phyloP scores from a whole-genome alignment of 2,888 invertebrate species.

The Odontothrips loti region DNA sequence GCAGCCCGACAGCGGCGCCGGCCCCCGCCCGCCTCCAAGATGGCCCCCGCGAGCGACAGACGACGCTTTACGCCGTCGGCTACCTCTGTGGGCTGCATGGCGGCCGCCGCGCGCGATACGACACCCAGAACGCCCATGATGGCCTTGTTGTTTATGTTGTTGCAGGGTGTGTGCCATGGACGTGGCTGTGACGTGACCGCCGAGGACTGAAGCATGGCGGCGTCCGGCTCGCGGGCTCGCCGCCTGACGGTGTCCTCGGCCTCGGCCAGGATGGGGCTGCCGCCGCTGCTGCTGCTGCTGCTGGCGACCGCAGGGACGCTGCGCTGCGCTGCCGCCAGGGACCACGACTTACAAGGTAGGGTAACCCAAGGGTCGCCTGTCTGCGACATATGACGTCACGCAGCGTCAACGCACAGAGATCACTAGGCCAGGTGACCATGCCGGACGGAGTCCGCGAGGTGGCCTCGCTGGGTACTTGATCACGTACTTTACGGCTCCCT shows the following conservation, averaged over 20 bases:
- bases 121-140: too few species aligned
- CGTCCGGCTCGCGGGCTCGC: not conserved
- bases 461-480: constrained; percentile 1
- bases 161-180: not conserved
- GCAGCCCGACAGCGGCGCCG: too few species aligned
- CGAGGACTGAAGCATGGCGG: not conserved
- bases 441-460: too few species aligned
- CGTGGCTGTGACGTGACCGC: constrained; percentile 1
- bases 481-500: not conserved
- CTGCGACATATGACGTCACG: too few species aligned
- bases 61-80: too few species aligned
- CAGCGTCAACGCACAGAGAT: not conserved
- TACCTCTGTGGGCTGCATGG: too few species aligned
- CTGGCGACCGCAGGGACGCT: not conserved
- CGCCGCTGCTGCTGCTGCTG: not conserved
- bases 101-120: too few species aligned
- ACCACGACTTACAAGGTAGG: constrained; percentile 13
- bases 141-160: too few species aligned
- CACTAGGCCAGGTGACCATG: too few species aligned
- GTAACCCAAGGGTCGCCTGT: not conserved
- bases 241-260: not conserved
- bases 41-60: too few species aligned
- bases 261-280: not conserved
- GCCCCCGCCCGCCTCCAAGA: too few species aligned
- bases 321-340: not conserved